phyloP scores from a whole-genome alignment of 2,797 vertebrate species.

The Pantherophis alleghaniensis region DNA sequence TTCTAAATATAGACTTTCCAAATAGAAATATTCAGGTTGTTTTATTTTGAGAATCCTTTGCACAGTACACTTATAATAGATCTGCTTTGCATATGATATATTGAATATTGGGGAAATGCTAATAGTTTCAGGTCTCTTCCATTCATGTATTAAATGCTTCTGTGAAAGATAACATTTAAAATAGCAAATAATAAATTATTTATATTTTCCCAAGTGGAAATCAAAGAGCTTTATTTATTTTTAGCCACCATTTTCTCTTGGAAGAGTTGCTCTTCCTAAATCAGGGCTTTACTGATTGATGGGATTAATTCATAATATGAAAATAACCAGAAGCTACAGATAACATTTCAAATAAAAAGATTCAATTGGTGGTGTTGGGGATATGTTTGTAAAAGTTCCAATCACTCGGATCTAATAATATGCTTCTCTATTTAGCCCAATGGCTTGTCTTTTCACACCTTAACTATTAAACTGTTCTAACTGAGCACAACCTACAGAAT shows the following conservation, averaged over 20 bases:
- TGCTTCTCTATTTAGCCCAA: not conserved
- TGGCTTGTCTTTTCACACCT: not conserved
- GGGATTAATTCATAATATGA: not conserved
- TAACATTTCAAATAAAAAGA: not conserved
- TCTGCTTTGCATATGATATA: not conserved
- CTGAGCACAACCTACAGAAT: not conserved
- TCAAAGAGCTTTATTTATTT: not conserved
- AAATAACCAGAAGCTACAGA: not conserved
- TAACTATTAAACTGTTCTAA: not conserved
- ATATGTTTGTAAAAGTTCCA: not conserved
- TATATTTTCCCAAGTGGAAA: not conserved
- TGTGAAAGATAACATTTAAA: not conserved
- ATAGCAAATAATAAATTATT: not conserved
- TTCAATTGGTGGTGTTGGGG: not conserved
- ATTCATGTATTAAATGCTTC: not conserved
- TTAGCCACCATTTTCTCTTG: not conserved
- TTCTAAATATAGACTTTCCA: not conserved
- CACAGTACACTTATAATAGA: not conserved
- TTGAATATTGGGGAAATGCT: too few species aligned
- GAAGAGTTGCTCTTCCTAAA: not conserved
- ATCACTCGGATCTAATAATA: not conserved
- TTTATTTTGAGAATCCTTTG: not conserved
- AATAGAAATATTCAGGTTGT: not conserved
- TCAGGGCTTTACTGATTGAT: not conserved
- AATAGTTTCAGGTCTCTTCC: not conserved